phyloP scores from a whole-genome alignment of 2,888 invertebrate species.

The Hirtodrosophila confusa region DNA sequence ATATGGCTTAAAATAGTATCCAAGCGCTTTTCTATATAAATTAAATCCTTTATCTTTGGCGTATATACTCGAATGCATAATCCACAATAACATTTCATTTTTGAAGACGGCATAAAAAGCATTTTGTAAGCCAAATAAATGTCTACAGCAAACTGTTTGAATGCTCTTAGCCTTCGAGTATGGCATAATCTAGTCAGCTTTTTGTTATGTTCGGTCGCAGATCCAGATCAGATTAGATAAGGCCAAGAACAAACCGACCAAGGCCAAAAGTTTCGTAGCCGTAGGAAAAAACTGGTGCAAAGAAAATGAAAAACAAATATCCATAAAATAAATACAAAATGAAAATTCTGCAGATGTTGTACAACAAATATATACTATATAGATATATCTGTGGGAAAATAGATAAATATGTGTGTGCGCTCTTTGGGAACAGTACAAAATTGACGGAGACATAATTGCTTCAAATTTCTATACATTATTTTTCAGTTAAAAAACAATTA shows the following conservation, averaged over 20 bases:
- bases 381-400: slow-evolving; percentile 6
- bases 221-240: slow-evolving; percentile 47
- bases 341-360: slow-evolving; percentile 9
- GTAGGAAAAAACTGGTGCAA: slow-evolving; percentile 38
- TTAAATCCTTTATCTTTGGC: too few relatives aligned
- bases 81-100: neutral
- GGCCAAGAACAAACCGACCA: slow-evolving; percentile 41
- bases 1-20: too few relatives aligned
- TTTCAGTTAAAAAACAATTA: slow-evolving; percentile 17
- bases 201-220: slow-evolving; percentile 17
- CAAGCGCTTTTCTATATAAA: too few relatives aligned
- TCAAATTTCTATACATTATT: slow-evolving; percentile 29
- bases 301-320: slow-evolving; percentile 36
- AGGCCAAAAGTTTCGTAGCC: slow-evolving; percentile 60
- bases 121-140: slow-evolving; percentile 25
- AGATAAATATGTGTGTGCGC: slow-evolving; percentile 1
- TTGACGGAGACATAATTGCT: slow-evolving; percentile 51
- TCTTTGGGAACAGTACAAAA: slow-evolving; percentile 4
- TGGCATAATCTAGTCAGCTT: slow-evolving; percentile 14
- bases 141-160: slow-evolving; percentile 23
- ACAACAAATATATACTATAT: slow-evolving; percentile 4
- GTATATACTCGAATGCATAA: too few relatives aligned
- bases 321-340: neutral
- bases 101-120: too few relatives aligned
- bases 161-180: slow-evolving; percentile 10